These are phyloP conservation scores for Antheraea assamensis DNA, from an alignment of 2,888 invertebrate genomes.

Conservation along the genomic window DNA sequence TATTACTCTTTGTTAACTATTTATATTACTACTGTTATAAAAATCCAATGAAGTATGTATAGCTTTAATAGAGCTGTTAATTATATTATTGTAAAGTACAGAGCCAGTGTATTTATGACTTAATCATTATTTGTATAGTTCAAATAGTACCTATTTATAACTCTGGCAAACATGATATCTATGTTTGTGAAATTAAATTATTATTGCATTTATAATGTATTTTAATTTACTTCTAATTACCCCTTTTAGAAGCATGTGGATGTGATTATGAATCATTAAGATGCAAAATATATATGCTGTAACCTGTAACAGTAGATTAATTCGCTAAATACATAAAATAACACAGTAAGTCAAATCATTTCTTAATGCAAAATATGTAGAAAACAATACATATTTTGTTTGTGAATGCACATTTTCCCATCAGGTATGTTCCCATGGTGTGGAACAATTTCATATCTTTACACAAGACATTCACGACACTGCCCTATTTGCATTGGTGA, in stretches of 20 bases:
- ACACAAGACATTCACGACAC: constrained; percentile 76
- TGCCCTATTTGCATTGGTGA: constrained; percentile 77
- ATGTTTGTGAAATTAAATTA: constrained; percentile 80
- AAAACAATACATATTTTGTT: background rate
- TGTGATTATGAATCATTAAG: background rate
- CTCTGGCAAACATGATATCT: constrained; percentile 62
- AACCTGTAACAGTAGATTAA: background rate
- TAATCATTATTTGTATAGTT: constrained; percentile 81
- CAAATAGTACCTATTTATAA: constrained; percentile 78
- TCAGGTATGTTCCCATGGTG: constrained; percentile 63
- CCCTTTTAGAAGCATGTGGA: background rate
- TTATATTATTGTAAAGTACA: constrained; percentile 78
- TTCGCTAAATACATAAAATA: background rate
- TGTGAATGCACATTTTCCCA: constrained; percentile 13
- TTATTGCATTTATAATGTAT: constrained; percentile 65
- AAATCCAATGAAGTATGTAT: constrained; percentile 74
- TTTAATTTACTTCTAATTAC: constrained; percentile 32
- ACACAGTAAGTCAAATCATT: background rate
- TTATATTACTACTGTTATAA: constrained; percentile 76
- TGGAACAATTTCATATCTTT: constrained; percentile 79
- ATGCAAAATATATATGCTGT: background rate
- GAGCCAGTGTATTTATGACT: constrained; percentile 80
- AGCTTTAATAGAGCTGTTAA: constrained; percentile 79
- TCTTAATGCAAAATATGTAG: background rate
- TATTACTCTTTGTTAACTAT: constrained; percentile 80